Percentiles rank a stretch among this genome's conserved stretches.
These are phyloP conservation scores for Melanotaenia pygmaea DNA, from an alignment of 2,797 vertebrate species.

Conservation along the genomic window DNA sequence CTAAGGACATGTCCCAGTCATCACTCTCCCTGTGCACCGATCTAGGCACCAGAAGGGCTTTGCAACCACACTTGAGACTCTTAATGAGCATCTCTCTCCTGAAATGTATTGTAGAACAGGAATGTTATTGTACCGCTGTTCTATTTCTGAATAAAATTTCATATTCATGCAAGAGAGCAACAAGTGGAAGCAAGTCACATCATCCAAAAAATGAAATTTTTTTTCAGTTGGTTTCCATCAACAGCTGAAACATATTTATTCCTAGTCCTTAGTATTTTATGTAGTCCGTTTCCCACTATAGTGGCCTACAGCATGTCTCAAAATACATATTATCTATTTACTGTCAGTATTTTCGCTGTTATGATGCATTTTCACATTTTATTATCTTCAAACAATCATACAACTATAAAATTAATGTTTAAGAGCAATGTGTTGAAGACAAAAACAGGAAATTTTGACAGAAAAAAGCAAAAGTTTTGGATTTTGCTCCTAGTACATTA, in stretches of 20 bases:
- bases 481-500: too few species aligned
- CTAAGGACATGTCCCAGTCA: conserved; percentile 57
- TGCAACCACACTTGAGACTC: conserved; percentile 30
- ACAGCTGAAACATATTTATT: conserved; percentile 21
- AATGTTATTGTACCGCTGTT: conserved; percentile 29
- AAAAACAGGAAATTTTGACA: too few species aligned
- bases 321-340: not conserved
- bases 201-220: conserved; percentile 43
- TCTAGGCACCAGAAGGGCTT: conserved; percentile 12
- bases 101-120: conserved; percentile 24
- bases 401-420: too few species aligned
- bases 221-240: conserved; percentile 26
- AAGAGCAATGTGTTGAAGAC: too few species aligned
- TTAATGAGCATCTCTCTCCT: conserved; percentile 34
- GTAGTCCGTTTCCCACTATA: too few species aligned
- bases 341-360: too few species aligned
- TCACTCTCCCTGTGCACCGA: conserved; percentile 8
- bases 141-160: conserved; percentile 31
- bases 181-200: conserved; percentile 55
- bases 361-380: too few species aligned
- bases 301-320: not conserved
- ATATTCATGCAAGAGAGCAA: conserved; percentile 40
- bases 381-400: too few species aligned
- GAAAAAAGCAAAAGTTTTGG: too few species aligned
- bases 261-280: too few species aligned